Base-by-base conservation (phyloP, 2,888 invertebrate species). In the Chaetoderma sp. region DNA sequence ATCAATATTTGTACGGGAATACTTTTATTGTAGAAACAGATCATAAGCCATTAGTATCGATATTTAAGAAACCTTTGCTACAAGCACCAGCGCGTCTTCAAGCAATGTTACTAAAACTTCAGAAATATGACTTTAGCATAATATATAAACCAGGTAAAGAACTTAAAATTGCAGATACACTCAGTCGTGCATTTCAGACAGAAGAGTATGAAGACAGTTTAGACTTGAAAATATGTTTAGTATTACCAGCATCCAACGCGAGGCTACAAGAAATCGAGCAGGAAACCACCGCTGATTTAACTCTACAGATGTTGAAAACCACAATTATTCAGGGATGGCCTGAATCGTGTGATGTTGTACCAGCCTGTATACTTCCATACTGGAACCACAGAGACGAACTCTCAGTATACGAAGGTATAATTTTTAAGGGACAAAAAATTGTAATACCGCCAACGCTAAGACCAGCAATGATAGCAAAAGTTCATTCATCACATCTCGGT, bases 31-130 rank as follows among this genome's bases (percentile, higher is more conserved):
- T 67, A n/a, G 61, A 67, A n/a, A 55, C 70, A 4, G 70, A 70
- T 25, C 70, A 70, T 21, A 67, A 70, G 50, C 67, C 70, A 10
- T 32, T 64, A 8, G 61, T 64, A n/a, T 44, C 58, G 5, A 67
- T 67, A 8, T 21, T 54, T 13, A 23, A 27, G 8, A 67, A 67
- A 30, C 44, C 42, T 59, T 56, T 64, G 13, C 36, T 42, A n/a
- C 50, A 39, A n/a, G 47, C 61, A n/a, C 61, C 57, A 5, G 62
- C 56, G 52, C 21, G 49, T 2, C 18, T 65, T 3, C 56, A 65
- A 30, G 21, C 56, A 8, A 62, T 65, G 61, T 16, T 65, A 23
- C 23, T 65, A n/a, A 18, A 58, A 13, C 44, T 70, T 6, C 59
- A 68, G 36, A 66, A 59, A 42, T 71, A 55, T 47, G 63, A 65